Evolutionary conservation across 2,113 vertebrate genomes (phyloP), one percentile per base, ranked within the genome.

Genomic region (Cephalophus harveyi): DNA sequence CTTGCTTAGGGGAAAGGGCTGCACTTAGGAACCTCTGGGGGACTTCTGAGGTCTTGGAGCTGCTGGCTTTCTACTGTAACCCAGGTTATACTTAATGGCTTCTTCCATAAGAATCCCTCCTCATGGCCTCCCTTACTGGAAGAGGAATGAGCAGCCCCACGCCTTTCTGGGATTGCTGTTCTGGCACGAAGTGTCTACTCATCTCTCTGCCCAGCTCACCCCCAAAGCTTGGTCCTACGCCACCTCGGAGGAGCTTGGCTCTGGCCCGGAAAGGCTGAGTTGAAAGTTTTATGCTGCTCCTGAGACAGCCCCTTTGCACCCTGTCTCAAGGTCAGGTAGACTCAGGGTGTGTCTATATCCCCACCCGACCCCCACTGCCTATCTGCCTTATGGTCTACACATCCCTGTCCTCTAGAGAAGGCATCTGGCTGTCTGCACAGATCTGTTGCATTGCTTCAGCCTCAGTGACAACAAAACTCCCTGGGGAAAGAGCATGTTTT

Each of bases 61-160:
- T 83, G 91, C 81, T 81, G 95, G 88, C 57, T 93, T 94, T 96
- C 91, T 87, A 86, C 94, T 82, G 71, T 89, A 91, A 50, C 82
- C 50, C 25, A 81, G 76, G 92, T 83, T 92, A 96, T 88, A 59
- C 82, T 82, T 88, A 98, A 94, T 60, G 54, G 91, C 76, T 93
- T 36, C 92, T 97, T 96, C 91, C 74, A 74, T 78, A 91, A 83
- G 96, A 97, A 97, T 74, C 84, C 36, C 52, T 98, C 96, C 95
- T 94, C 64, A 28, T 76, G 94, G 92, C 79, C 86, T 95, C 40
- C 78, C 94, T 95, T 57, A 25, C 76, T 89, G 89, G 62, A 91
- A 93, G 57, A 91, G 83, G 89, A 89, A 74, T 91, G 95, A 97
- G 91, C 4, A 30, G 93, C 59, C 87, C 15, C 25, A 25, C 59